Evolutionary conservation across 1,140 invertebrate species (phyloP).

Genomic region (Platorchestia sp.): DNA sequence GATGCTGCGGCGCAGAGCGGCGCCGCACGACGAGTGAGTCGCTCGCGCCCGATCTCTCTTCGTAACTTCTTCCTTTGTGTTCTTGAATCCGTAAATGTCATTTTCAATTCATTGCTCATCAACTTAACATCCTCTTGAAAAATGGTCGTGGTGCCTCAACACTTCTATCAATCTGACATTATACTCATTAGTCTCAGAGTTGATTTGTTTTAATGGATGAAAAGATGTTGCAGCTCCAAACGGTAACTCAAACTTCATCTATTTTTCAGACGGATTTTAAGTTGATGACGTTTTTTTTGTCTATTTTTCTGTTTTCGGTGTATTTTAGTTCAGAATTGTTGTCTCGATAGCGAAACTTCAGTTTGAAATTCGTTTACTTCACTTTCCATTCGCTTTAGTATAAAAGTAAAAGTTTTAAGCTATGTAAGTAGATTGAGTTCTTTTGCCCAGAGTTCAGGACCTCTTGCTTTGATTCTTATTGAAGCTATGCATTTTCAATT

Average conservation of each 20-base stretch:
- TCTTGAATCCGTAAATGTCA: not conserved
- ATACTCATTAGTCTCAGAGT: not conserved
- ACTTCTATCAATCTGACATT: not conserved
- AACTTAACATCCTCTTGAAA: not conserved
- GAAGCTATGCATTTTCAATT: not conserved
- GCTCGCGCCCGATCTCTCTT: not conserved
- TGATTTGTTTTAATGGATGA: not conserved
- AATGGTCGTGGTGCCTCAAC: not conserved
- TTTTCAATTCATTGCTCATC: not conserved
- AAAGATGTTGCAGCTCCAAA: not conserved
- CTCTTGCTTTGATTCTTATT: not conserved
- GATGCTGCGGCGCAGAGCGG: constrained; percentile 75
- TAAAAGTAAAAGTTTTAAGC: not conserved
- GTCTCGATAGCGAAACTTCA: not conserved
- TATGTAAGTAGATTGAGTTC: not conserved
- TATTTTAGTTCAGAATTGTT: not conserved
- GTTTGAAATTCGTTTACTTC: not conserved
- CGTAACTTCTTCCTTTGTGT: not conserved
- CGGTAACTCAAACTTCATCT: not conserved
- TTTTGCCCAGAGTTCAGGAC: not conserved
- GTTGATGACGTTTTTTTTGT: not conserved
- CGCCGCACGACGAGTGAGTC: constrained; percentile 71
- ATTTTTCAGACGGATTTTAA: not conserved
- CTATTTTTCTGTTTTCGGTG: not conserved
- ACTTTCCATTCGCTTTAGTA: not conserved